Evolutionary conservation across 2,888 invertebrate species (phyloP), one percentile per base, ranked within the genome.

Genomic region (Odontocerum albicorne): DNA sequence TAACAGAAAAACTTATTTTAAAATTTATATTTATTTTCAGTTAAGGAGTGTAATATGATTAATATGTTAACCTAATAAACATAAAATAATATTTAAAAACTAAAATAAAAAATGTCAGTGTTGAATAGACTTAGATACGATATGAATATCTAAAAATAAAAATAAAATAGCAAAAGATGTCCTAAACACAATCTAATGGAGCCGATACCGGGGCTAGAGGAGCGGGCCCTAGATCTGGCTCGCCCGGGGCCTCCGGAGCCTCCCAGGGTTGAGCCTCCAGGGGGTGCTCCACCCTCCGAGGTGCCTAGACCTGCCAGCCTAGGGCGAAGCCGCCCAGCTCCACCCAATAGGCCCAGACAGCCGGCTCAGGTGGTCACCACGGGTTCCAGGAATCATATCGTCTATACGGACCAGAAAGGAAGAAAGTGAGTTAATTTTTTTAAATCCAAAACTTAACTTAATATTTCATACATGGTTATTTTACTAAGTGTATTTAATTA

Each of bases 381-480:
- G 2, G 69, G 75, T n/a, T 70, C 73, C 2, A 71, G 77, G 49
- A 78, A 77, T 63, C 78, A 78, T 62, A 78, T 78, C 61, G 73
- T 78, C 64, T 78, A 77, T 65, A 78, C 78, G 31, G 78, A 78
- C 61, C 77, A 78, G 59, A 78, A 77, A 63, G 78, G 78, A 59
- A 69, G 77, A 62, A 78, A 78, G 78, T 78, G 63, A 77, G 78
- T 76, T 3, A 6, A 7, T 13, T 13, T 43, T 21, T 21, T 40
- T 21, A 12, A 6, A 21, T 43, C 7, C 10, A 21, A 43, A 20
- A n/a, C n/a, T n/a, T n/a, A n/a, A n/a, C n/a, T n/a, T n/a, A n/a
- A n/a, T n/a, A n/a, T n/a, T n/a, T n/a, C n/a, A n/a, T n/a, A n/a
- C n/a, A n/a, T n/a, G n/a, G n/a, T n/a, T n/a, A n/a, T n/a, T n/a